Base-by-base conservation (phyloP, 2,113 vertebrate genomes). In the Helogale parvula region DNA sequence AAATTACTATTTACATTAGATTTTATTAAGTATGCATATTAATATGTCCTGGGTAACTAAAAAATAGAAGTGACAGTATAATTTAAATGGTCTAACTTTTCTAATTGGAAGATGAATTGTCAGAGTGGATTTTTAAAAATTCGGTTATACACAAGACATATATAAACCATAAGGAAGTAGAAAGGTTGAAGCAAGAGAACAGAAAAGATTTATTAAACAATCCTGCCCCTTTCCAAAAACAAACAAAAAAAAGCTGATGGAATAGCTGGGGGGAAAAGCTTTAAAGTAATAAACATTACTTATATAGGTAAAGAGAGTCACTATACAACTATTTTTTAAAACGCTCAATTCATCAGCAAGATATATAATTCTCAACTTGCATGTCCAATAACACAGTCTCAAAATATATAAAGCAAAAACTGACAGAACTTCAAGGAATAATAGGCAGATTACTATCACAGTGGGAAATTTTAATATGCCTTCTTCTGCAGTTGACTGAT, bases 281-380 rank as follows among this genome's bases (percentile, higher is more conserved):
- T 65, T 38, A 65, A 88, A 68, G 33, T 85, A 16, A 83, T 92
- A 84, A 72, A 82, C 6, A 92, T 71, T 11, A 52, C 47, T 60
- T 50, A 50, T 50, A 85, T 1, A 69, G 50, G 69, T 76, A 80
- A 45, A 65, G 45, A 87, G 33, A 85, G 21, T 85, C 21, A 60
- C 45, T 74, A 71, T n/a, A 38, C 65, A 89, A 88, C 45, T 35
- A 33, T 35, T 63, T 97, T 94, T 82, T 27, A 93, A 97, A 94
- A 84, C 77, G 76, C 65, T 82, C 38, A 79, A 38, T 21, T 92
- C 50, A 35, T 21, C 15, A 90, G 79, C 19, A 83, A 96, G 52
- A 88, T 66, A 65, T 8, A 25, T 35, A 80, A 83, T 47, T 87
- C 66, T 86, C 72, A 65, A 38, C 52, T 71, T 50, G 50, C 16